Conservation (phyloP, 2,113 vertebrate genomes). For the Bubo bubo region DNA sequence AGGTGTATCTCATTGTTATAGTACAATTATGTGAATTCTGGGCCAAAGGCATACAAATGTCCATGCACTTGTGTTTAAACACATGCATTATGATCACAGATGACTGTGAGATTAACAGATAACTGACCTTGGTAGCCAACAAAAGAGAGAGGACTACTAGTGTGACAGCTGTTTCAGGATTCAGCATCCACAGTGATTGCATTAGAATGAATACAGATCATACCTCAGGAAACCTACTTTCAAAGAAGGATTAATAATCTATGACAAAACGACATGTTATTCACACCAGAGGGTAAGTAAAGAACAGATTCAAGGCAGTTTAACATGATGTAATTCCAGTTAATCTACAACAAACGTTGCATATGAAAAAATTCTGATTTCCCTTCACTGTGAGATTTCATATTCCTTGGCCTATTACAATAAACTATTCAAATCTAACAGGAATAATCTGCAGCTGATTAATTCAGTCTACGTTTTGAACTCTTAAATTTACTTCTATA, state of each 20-base stretch:
- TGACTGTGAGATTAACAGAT: background rate
- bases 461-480: background rate
- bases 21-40: background rate
- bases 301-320: background rate
- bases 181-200: background rate
- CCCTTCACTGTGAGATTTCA: background rate
- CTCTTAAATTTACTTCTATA: background rate
- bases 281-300: background rate
- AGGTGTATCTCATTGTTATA: background rate
- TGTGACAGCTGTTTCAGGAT: background rate
- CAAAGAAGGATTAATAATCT: slow-evolving; percentile 20
- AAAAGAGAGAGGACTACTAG: background rate
- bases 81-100: background rate
- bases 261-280: background rate
- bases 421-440: background rate
- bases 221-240: slow-evolving; percentile 1
- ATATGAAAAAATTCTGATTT: background rate
- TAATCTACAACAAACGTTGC: background rate
- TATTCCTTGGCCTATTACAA: background rate
- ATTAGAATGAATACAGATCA: background rate
- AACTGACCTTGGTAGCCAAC: background rate
- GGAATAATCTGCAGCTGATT: background rate
- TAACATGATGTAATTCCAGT: background rate
- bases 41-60: background rate
- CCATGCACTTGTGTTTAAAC: background rate